Evolutionary conservation across 2,888 invertebrate species (phyloP).

Genomic region (Zaprionus lineosus): DNA sequence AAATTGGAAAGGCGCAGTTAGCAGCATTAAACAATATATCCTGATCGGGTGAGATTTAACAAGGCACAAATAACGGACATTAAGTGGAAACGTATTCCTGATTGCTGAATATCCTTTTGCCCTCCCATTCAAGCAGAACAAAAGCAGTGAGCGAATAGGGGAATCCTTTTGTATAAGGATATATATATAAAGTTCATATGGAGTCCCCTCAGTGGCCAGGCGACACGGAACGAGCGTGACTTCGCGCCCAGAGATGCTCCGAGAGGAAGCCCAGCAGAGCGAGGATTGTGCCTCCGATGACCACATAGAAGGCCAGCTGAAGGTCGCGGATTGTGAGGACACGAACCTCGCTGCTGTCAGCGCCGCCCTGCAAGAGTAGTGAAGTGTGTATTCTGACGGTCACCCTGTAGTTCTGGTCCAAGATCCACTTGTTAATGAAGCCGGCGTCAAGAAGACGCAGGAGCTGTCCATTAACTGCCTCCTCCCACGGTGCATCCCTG

Average conservation of each 20-base stretch:
- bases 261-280: constrained; percentile 51
- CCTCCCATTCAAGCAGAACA: too few species aligned
- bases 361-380: constrained; percentile 15
- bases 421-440: constrained; percentile 81
- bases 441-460: constrained; percentile 78
- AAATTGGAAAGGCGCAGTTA: neutral
- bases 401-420: constrained; percentile 70
- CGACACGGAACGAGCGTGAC: neutral
- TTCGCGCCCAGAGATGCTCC: constrained; percentile 47
- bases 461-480: constrained; percentile 79
- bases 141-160: too few species aligned
- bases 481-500: constrained; percentile 79
- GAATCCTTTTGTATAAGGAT: too few species aligned
- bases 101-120: too few species aligned
- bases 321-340: constrained; percentile 80
- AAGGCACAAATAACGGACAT: too few species aligned
- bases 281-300: constrained; percentile 74
- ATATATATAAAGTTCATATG: too few species aligned
- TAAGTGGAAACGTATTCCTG: too few species aligned
- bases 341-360: constrained; percentile 54
- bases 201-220: too few species aligned
- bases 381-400: constrained; percentile 45
- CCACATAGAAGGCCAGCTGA: constrained; percentile 81
- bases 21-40: neutral
- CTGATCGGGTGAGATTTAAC: too few species aligned